Conservation (phyloP, 2,888 invertebrate genomes). For the Elegia similella region DNA sequence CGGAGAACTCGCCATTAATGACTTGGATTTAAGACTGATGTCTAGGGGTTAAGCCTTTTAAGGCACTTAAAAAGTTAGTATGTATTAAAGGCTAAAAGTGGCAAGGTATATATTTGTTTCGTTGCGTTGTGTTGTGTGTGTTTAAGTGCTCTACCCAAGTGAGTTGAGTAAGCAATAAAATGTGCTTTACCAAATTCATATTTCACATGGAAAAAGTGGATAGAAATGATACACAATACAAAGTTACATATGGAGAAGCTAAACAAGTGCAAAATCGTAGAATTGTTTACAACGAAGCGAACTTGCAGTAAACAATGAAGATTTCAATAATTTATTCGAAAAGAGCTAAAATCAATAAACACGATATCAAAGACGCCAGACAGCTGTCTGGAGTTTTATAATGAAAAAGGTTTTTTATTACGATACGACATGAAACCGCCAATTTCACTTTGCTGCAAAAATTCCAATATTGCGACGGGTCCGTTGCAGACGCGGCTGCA, state of each 20-base stretch:
- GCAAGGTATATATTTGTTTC: background rate
- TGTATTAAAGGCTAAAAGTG: no score
- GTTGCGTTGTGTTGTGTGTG: no score
- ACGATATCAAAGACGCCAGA: conserved; percentile 5
- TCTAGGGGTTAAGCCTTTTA: no score
- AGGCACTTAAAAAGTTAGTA: no score
- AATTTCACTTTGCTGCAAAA: conserved; percentile 9
- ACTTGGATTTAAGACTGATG: no score
- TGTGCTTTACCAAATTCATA: background rate
- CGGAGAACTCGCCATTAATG: no score
- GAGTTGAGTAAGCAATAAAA: background rate
- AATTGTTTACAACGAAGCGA: background rate
- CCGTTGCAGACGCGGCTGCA: conserved; percentile 14
- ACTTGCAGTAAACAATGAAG: background rate
- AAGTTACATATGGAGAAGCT: background rate
- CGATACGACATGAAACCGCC: conserved; percentile 8
- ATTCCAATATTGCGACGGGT: conserved; percentile 14
- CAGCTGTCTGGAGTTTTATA: background rate
- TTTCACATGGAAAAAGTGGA: background rate
- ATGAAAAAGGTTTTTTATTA: conserved; percentile 7
- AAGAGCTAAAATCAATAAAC: background rate
- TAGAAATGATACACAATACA: background rate
- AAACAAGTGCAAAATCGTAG: background rate
- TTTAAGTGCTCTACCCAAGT: no score
- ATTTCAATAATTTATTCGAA: background rate